Evolutionary conservation across 2,888 invertebrate genomes (phyloP), one percentile per base, ranked within the genome.

Genomic region (Heliconius sara): DNA sequence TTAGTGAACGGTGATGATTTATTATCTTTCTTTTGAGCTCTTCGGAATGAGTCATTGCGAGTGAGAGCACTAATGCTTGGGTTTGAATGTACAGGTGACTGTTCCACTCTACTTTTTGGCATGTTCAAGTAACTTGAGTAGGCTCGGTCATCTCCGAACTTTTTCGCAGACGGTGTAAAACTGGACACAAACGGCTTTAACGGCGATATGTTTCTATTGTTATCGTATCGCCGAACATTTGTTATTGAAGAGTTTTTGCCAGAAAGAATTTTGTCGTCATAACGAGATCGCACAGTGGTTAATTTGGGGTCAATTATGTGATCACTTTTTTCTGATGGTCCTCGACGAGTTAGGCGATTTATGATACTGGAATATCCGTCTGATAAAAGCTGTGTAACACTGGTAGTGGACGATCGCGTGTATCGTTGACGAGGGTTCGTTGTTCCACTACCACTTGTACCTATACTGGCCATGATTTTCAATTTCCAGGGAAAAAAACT

Each of bases 341-440:
- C 97, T 82, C 98, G 96, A 83, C 97, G 96, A 60, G 97, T 97
- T 87, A 98, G 95, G 84, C 98, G 96, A 90, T 98, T 98, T 87
- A 98, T 96, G 85, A 98, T 96, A 93, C 96, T 98, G 88, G 97
- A 97, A 93, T 98, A 98, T 86, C 98, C 98, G 90, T 98, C 98
- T 85, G 97, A 97, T 86, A 98, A 95, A 87, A 98, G 95, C 92
- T 98, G 98, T 84, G 98, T 97, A 86, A 98, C 98, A 93, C 98
- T 98, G 74, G 97, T 96, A 81, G 97, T 97, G 76, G 98, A 97
- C 83, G 96, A 95, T 83, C 98, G 96, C 84, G 97, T 96, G 93
- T 98, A 98, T 84, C 98, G 96, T 89, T 96, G 96, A 84, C 97
- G 96, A 83, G 90, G 96, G 88, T 92, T 96, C 78, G 93, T 91